These are phyloP conservation scores for Oncopodura yosiiana DNA, from an alignment of 1,140 invertebrate species.

Conservation along the genomic window DNA sequence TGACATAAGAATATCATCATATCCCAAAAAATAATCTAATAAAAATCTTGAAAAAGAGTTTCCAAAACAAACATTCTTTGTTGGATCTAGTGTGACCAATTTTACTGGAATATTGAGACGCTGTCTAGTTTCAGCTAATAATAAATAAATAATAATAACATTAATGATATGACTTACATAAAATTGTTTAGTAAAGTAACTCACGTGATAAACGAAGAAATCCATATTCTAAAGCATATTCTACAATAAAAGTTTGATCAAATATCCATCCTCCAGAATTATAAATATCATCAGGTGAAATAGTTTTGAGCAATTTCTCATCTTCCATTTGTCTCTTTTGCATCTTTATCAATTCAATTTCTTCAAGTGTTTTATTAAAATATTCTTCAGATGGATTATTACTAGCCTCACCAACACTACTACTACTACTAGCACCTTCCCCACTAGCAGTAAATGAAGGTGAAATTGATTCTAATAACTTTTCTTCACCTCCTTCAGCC, in stretches of 20 bases:
- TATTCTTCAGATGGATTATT: constrained; percentile 1
- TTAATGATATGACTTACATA: too few relatives aligned
- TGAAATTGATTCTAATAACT: background rate
- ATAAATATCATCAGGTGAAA: constrained; percentile 15
- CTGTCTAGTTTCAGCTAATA: constrained; percentile 66
- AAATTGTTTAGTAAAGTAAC: too few relatives aligned
- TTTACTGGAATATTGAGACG: constrained; percentile 84
- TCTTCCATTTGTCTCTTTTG: constrained; percentile 28
- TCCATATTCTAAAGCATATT: constrained; percentile 95
- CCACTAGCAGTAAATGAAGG: constrained; percentile 27
- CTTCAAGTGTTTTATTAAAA: constrained; percentile 34
- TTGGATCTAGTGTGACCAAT: constrained; percentile 81
- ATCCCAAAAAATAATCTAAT: constrained; percentile 85
- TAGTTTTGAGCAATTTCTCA: constrained; percentile 28
- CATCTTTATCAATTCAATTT: constrained; percentile 33
- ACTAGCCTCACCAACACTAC: constrained; percentile 1
- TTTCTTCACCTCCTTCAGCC: constrained; percentile 13
- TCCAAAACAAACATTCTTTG: constrained; percentile 81
- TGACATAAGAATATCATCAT: constrained; percentile 93
- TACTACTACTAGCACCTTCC: constrained; percentile 26
- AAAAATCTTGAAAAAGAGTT: constrained; percentile 81
- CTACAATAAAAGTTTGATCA: constrained; percentile 85
- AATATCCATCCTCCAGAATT: constrained; percentile 58
- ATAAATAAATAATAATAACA: too few relatives aligned
- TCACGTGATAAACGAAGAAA: constrained; percentile 82